Evolutionary conservation across 1,140 invertebrate species (phyloP), one percentile per base, ranked within the genome.

Genomic region (Saxidomus purpurata): DNA sequence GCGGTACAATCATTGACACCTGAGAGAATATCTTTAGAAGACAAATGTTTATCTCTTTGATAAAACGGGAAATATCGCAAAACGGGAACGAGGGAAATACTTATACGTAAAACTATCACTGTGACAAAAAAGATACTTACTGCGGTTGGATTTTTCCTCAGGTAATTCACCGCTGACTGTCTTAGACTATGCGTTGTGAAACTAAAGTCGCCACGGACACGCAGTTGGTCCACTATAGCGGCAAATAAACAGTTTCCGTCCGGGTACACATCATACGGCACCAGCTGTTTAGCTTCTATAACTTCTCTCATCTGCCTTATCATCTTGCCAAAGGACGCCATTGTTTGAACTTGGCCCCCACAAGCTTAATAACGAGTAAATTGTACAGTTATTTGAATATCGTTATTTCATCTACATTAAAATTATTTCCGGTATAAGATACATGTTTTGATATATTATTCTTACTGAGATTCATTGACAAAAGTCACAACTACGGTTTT

Each of bases 211-310:
- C 71, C 71, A 15, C 19, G 34, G 0, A 87, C 22, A 28, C 74
- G 43, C 0, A 87, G 85, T 55, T 87, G 85, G 34, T 87, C 85
- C 43, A 87, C 59, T 3, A 87, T 40, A 43, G 85, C 85, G 17
- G 71, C 74, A 87, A 79, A 87, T 25, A 80, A 11, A 47, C 85
- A 87, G n/a, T 87, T 87, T 36, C 85, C 85, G 61, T 87, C 85
- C 17, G 85, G 71, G 15, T 47, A 77, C 4, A 87, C 85, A 49
- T 87, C 85, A 43, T 80, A 28, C 4, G 59, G 67, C 15, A 79
- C 34, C 6, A 87, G 43, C 11, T 49, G 71, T 67, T 77, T 40
- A n/a, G 25, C 34, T 3, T 22, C 28, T 28, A 76, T 40, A 4
- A 76, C 6, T 6, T 71, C 67, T 40, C 34, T 15, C 38, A 71